Conservation (phyloP, 2,113 vertebrate genomes). For the Arizona elegans region DNA sequence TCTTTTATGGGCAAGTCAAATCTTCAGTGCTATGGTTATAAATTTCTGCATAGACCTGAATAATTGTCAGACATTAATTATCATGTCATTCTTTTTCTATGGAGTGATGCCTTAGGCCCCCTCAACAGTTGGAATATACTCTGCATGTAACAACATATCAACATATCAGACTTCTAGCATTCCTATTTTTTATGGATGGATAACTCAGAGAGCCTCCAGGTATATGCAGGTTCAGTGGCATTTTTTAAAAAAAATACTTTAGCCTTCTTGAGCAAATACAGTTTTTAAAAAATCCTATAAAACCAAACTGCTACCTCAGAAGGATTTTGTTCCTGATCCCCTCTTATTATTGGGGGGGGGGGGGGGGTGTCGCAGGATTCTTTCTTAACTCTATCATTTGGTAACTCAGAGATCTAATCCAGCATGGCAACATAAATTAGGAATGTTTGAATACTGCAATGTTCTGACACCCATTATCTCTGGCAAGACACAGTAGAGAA, state of each 20-base stretch:
- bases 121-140: not conserved
- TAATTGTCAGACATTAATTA: not conserved
- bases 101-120: not conserved
- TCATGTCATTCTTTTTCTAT: not conserved
- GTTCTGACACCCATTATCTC: not conserved
- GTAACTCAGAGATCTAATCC: not conserved
- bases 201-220: not conserved
- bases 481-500: not conserved
- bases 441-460: not conserved
- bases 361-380: not conserved
- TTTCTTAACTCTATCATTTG: not conserved
- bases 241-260: not conserved
- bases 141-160: not conserved
- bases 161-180: not conserved
- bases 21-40: not conserved
- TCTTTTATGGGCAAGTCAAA: not conserved
- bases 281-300: not conserved
- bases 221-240: fast-evolving
- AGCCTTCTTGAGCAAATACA: not conserved
- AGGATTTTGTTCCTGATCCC: not conserved
- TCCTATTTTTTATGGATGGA: not conserved
- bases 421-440: not conserved
- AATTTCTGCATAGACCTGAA: not conserved
- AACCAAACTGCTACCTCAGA: not conserved
- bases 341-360: not conserved